Base-by-base conservation (phyloP, 2,797 vertebrate genomes). In the Oryzias sinensis region DNA sequence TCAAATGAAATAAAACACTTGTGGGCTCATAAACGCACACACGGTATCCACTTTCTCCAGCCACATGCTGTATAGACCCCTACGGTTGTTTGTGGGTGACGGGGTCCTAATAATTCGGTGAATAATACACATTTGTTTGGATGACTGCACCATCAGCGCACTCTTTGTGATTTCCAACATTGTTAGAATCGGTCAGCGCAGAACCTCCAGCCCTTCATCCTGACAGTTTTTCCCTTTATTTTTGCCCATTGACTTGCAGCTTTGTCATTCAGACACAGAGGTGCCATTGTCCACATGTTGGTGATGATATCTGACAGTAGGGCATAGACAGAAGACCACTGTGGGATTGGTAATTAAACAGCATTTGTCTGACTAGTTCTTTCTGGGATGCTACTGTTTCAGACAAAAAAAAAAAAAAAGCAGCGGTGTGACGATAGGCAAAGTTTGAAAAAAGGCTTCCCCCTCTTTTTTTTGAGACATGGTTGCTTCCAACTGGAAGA, bases 101-200 rank as follows among this genome's bases (percentile, higher is more conserved):
- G 88, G 83, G 80, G 82, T 82, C 76, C 80, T 82, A 83, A 90
- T 83, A 88, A 88, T 87, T 80, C 70, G 68, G 72, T 65, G 80
- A 82, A 88, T 88, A 92, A 89, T 86, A 81, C 72, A 70, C 66
- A 43, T 88, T 87, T 90, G 88, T 91, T 83, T 82, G 80, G 79
- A 79, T 81, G 87, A 84, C 81, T 85, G 77, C 70, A 47, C 72
- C 79, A 86, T 85, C 88, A 90, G 85, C 84, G 62, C 73, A 77
- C 65, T 70, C 76, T 87, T 88, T 91, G 89, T 90, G 74, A 76
- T 72, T 67, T 71, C 63, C 75, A 70, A 73, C 83, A 87, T 84
- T 83, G 85, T 86, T 74, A 70, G 74, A 84, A 72, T 86, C 77
- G 81, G 76, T 87, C 60, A 57, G 75, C 78, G 73, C 83, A 81